phyloP scores from a whole-genome alignment of 2,113 vertebrate genomes.

The Amazona vittata region DNA sequence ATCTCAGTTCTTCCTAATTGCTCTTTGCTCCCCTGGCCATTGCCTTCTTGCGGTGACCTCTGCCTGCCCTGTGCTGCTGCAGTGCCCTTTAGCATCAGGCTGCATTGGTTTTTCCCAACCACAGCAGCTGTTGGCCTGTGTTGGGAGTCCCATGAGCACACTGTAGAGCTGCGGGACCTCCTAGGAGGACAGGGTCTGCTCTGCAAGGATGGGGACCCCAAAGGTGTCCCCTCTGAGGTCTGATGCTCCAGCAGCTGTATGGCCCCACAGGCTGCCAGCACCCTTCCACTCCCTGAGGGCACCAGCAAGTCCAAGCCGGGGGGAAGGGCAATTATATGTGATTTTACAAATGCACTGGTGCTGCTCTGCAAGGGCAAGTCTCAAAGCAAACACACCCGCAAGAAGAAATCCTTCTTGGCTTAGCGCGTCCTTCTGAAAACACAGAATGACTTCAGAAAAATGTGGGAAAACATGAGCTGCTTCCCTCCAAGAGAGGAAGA shows the following conservation, averaged over 20 bases:
- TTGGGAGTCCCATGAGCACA: not conserved
- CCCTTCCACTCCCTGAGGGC: not conserved
- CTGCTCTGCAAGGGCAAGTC: not conserved
- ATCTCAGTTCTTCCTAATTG: not conserved
- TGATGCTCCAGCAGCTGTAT: not conserved
- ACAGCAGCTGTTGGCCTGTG: not conserved
- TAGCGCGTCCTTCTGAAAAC: not conserved
- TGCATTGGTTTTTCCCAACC: not conserved
- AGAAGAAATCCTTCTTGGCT: conserved; percentile 3
- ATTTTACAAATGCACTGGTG: rapidly evolving
- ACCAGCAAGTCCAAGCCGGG: not conserved
- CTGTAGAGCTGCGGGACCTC: not conserved
- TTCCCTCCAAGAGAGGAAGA: not conserved
- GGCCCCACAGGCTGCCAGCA: not conserved
- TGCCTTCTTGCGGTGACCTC: not conserved
- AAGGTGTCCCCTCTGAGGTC: not conserved
- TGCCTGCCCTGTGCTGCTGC: not conserved
- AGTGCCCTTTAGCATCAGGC: not conserved
- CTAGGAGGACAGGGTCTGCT: not conserved
- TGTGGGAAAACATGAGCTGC: conserved; percentile 19
- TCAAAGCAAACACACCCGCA: not conserved
- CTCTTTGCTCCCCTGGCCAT: not conserved
- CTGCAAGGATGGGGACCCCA: not conserved
- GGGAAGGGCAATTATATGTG: not conserved
- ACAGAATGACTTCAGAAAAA: conserved; percentile 6